Percentiles rank a stretch among this genome's conserved stretches.
phyloP scores from a whole-genome alignment of 2,888 invertebrate species.

The Tipula confusa region DNA sequence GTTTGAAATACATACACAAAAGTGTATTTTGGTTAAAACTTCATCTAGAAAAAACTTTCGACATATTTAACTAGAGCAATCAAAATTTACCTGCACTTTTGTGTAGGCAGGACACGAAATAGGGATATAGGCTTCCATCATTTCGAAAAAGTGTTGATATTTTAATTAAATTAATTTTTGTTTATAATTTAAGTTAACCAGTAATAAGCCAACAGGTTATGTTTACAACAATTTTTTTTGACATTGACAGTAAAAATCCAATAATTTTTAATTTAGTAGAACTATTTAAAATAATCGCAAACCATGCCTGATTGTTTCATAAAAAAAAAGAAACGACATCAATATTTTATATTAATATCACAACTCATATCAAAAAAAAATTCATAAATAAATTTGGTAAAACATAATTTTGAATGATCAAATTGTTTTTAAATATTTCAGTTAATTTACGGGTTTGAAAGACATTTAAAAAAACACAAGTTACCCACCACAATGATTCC shows the following conservation, averaged over 20 bases:
- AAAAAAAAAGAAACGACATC: too few relatives aligned
- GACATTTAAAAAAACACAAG: not conserved
- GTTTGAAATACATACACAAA: too few relatives aligned
- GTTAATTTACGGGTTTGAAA: not conserved
- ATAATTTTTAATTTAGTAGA: slow-evolving; percentile 21
- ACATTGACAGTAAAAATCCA: not conserved
- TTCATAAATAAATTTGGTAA: not conserved
- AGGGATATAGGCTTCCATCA: not conserved
- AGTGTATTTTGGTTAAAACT: too few relatives aligned
- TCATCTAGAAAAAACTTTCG: too few relatives aligned
- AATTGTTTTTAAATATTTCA: not conserved
- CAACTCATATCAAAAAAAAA: not conserved
- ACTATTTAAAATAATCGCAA: not conserved
- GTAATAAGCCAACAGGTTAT: not conserved
- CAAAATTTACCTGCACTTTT: too few relatives aligned
- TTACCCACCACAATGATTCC: not conserved
- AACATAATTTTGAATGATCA: not conserved
- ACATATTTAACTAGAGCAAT: too few relatives aligned
- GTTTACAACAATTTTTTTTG: not conserved
- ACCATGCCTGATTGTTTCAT: not conserved
- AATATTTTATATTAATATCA: not conserved
- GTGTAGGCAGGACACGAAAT: too few relatives aligned
- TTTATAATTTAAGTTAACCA: not conserved
- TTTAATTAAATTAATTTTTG: slow-evolving; percentile 7
- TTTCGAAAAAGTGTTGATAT: not conserved